Conservation (phyloP, 2,888 invertebrate species). For the Euphydryas editha region DNA sequence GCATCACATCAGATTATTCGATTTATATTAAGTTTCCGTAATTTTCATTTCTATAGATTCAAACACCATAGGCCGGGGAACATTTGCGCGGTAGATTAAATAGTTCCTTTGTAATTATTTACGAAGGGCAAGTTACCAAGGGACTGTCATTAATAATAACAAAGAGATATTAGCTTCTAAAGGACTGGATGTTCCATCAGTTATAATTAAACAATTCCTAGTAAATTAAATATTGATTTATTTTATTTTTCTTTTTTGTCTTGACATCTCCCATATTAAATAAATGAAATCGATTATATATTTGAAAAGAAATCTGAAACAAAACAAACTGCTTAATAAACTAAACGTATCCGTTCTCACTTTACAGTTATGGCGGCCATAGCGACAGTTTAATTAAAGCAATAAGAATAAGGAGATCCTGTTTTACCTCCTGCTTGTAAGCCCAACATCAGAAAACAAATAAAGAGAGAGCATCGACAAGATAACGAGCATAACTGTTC, state of each 20-base stretch:
- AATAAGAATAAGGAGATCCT: slow-evolving; percentile 44
- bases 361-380: slow-evolving; percentile 45
- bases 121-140: slow-evolving; percentile 66
- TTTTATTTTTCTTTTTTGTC: too few relatives aligned
- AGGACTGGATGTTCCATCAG: slow-evolving; percentile 68
- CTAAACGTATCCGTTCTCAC: slow-evolving; percentile 19
- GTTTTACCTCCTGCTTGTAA: slow-evolving; percentile 51
- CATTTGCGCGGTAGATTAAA: slow-evolving; percentile 64
- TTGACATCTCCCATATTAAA: too few relatives aligned
- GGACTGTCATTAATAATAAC: slow-evolving; percentile 73
- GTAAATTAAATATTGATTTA: background rate
- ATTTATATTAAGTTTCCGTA: slow-evolving; percentile 83
- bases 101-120: slow-evolving; percentile 71
- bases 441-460: slow-evolving; percentile 53
- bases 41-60: slow-evolving; percentile 77
- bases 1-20: slow-evolving; percentile 78
- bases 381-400: slow-evolving; percentile 42
- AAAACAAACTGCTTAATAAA: slow-evolving; percentile 5
- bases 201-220: slow-evolving; percentile 39
- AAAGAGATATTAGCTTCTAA: slow-evolving; percentile 67
- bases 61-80: slow-evolving; percentile 57
- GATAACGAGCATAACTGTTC: slow-evolving; percentile 55
- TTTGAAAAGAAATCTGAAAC: background rate
- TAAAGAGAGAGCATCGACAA: slow-evolving; percentile 52
- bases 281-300: background rate